These are phyloP conservation scores for Plectropomus leopardus DNA, from an alignment of 2,113 vertebrate genomes.

Conservation along the genomic window DNA sequence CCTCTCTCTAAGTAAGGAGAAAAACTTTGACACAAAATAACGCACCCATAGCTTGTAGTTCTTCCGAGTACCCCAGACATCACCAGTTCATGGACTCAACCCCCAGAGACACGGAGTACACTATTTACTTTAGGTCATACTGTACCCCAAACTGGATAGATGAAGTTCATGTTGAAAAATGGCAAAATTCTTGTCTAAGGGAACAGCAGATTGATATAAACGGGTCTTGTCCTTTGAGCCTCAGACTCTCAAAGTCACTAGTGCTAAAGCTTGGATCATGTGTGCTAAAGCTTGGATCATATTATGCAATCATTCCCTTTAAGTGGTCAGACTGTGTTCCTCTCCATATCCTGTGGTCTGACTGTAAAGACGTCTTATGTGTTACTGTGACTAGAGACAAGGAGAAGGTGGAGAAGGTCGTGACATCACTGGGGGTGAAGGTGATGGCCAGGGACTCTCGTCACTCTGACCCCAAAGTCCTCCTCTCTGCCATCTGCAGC, in stretches of 20 bases:
- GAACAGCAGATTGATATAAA: not conserved
- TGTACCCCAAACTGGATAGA: too few relatives aligned
- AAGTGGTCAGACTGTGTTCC: not conserved
- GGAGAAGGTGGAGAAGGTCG: slow-evolving; percentile 95
- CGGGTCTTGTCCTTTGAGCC: not conserved
- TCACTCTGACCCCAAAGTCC: slow-evolving; percentile 94
- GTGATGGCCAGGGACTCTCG: slow-evolving; percentile 90
- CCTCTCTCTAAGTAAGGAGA: too few relatives aligned
- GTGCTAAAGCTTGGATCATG: not conserved
- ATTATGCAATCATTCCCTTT: not conserved
- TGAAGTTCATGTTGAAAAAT: too few relatives aligned
- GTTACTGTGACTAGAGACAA: slow-evolving; percentile 87
- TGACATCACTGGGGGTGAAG: slow-evolving; percentile 91
- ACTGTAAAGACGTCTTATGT: not conserved
- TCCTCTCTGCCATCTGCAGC: slow-evolving; percentile 93
- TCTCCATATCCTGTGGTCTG: not conserved
- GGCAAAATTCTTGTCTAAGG: too few relatives aligned
- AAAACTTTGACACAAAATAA: too few relatives aligned
- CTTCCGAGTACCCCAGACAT: too few relatives aligned
- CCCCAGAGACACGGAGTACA: too few relatives aligned
- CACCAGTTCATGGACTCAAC: too few relatives aligned
- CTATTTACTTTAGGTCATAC: too few relatives aligned
- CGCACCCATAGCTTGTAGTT: too few relatives aligned
- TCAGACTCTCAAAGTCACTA: not conserved
- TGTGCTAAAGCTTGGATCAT: not conserved